Conservation (phyloP, 2,888 invertebrate genomes). For the Epirrhoe tristata region DNA sequence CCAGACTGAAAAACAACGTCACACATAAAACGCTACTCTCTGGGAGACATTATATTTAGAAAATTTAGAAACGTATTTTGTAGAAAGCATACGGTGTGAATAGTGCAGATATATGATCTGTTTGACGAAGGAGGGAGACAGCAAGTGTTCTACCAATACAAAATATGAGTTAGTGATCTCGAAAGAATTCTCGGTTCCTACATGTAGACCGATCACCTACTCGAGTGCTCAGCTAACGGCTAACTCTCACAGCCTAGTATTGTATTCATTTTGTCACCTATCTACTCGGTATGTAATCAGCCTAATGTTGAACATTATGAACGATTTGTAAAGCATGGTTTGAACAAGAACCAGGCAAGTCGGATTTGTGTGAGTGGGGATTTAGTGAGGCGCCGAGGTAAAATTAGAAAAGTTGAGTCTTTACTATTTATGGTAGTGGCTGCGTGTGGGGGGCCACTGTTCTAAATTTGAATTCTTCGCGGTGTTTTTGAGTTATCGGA, state of each 20-base stretch:
- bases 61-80: constrained; percentile 42
- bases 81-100: constrained; percentile 1
- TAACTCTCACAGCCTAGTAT: too few relatives aligned
- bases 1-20: constrained; percentile 26
- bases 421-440: constrained; percentile 83
- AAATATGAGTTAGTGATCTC: neutral
- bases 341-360: neutral
- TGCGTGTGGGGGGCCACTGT: constrained; percentile 66
- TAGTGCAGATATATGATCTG: neutral
- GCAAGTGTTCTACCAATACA: neutral
- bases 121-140: neutral
- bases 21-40: constrained; percentile 47
- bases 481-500: constrained; percentile 11
- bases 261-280: too few relatives aligned
- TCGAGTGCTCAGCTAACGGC: too few relatives aligned
- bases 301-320: too few relatives aligned
- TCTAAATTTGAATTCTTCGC: constrained; percentile 57
- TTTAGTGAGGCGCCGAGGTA: constrained; percentile 56
- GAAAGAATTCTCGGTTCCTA: neutral
- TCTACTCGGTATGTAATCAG: too few relatives aligned
- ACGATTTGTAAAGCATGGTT: neutral
- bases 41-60: constrained; percentile 54
- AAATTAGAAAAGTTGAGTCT: constrained; percentile 79
- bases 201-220: neutral
- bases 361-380: constrained; percentile 18